Evolutionary conservation across 2,797 vertebrate species (phyloP), one percentile per base, ranked within the genome.

Genomic region (Gallinago stenura): DNA sequence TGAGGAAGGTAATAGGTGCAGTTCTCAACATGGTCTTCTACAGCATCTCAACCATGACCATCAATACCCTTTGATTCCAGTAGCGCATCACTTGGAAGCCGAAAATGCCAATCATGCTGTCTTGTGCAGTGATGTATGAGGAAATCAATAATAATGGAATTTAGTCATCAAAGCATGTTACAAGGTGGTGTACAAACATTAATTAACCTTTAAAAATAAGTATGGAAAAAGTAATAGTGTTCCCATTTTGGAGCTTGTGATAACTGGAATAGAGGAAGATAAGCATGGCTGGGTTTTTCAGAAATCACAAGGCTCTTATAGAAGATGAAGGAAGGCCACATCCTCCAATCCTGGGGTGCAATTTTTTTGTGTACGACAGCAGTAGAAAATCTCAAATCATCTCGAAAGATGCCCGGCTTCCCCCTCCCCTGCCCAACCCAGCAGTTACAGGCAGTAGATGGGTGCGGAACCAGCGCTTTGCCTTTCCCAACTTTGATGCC

Each of bases 131-230:
- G 90, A 90, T 90, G 71, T 96, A 80, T 83, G 93, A 89, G 86
- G 39, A 87, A 62, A 95, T 94, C 95, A 51, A 87, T 92, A 95
- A 92, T 90, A 90, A 94, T 39, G 64, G 92, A 83, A 94, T 95
- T 80, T 75, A 92, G 71, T 64, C 30, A 6, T 81, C 11, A 37
- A 89, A 93, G 57, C 78, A 46, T 85, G 61, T 78, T 83, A 37
- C 76, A 56, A 76, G 54, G 71, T 65, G 70, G 35, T 64, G 48
- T 51, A 70, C 69, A 85, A 95, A 92, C 68, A 85, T 78, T 93
- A 93, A 96, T 95, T 96, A 95, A 96, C 94, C 94, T 96, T 97
- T 96, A 91, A 90, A 86, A 90, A 65, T 72, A 64, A 66, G 39
- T 35, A 48, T 18, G 35, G 41, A 51, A 39, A 83, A 68, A 41